phyloP scores from a whole-genome alignment of 2,113 vertebrate species.

The Cettia cetti region DNA sequence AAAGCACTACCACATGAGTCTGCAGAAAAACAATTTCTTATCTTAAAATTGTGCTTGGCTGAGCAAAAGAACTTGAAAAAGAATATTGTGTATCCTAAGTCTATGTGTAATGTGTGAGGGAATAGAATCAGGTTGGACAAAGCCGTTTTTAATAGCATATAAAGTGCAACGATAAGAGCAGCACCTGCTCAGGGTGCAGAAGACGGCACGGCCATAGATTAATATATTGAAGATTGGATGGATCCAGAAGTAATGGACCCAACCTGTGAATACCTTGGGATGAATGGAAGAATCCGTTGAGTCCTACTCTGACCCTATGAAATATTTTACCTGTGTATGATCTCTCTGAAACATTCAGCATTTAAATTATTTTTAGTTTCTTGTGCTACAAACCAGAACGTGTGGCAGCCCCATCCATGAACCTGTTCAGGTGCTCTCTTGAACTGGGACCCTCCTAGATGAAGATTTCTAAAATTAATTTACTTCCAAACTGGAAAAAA shows the following conservation, averaged over 20 bases:
- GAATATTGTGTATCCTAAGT: background rate
- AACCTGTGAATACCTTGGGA: background rate
- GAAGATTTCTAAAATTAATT: background rate
- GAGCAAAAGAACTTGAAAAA: constrained; percentile 36
- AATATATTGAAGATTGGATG: background rate
- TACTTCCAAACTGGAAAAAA: background rate
- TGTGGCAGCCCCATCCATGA: background rate
- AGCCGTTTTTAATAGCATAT: background rate
- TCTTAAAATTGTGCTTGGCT: background rate
- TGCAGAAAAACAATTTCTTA: constrained; percentile 25
- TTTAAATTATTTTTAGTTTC: background rate
- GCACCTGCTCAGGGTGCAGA: background rate
- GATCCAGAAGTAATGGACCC: background rate
- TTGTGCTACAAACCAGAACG: background rate
- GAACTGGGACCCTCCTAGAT: background rate
- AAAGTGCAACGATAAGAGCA: background rate
- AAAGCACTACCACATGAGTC: background rate
- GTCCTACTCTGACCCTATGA: background rate
- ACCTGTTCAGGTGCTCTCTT: background rate
- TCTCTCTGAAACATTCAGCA: background rate
- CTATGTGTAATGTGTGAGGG: background rate
- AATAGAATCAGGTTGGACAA: background rate
- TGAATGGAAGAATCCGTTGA: background rate
- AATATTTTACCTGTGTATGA: background rate
- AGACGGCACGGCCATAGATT: background rate